These are phyloP conservation scores for Gallinago stenura DNA, from an alignment of 2,797 vertebrate species.

Conservation along the genomic window DNA sequence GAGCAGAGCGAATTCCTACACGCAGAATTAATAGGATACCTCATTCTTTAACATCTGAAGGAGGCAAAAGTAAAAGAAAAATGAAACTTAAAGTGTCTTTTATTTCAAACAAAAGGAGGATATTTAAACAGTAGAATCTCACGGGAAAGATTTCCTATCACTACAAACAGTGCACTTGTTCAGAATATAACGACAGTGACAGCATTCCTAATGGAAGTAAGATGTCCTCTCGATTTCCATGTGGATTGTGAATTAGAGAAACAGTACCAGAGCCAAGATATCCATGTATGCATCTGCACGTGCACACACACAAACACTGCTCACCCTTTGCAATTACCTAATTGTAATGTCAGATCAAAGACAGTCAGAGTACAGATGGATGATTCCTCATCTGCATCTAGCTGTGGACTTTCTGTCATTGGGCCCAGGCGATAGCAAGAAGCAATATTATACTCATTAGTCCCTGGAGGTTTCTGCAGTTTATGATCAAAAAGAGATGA, in stretches of 20 bases:
- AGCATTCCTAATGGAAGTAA: neutral
- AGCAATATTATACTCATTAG: neutral
- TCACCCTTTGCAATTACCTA: neutral
- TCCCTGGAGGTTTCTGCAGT: neutral
- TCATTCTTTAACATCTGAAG: constrained; percentile 20
- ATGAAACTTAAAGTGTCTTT: neutral
- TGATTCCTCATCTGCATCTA: constrained; percentile 21
- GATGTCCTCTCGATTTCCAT: neutral
- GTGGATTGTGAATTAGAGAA: neutral
- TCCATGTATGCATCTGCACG: neutral
- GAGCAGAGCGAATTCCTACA: constrained; percentile 12
- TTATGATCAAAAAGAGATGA: constrained; percentile 41
- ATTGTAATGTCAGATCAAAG: constrained; percentile 16
- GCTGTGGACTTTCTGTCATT: constrained; percentile 22
- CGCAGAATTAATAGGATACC: constrained; percentile 1
- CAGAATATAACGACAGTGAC: neutral
- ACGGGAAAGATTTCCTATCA: neutral
- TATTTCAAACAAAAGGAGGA: constrained; percentile 1
- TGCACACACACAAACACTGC: fast-evolving
- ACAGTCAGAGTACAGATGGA: neutral
- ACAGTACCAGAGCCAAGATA: neutral
- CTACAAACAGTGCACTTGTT: neutral
- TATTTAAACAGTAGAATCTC: constrained; percentile 36
- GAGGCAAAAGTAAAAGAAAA: neutral
- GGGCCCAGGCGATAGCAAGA: neutral